Percentiles rank a stretch among this genome's conserved stretches.
These are phyloP conservation scores for Diorhabda carinulata DNA, from an alignment of 1,140 invertebrate species.

Conservation along the genomic window DNA sequence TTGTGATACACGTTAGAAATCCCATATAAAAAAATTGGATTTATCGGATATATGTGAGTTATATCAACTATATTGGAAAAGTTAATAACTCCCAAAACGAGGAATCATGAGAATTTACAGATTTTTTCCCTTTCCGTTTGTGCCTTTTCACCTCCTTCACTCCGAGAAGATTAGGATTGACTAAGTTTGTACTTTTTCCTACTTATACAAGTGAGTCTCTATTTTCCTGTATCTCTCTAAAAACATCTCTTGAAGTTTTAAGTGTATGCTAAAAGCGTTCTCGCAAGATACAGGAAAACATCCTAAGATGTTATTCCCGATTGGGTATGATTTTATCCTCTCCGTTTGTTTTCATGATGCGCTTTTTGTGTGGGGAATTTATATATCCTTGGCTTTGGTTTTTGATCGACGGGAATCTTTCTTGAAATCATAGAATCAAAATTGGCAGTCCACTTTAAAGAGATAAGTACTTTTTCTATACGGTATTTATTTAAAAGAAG, in stretches of 20 bases:
- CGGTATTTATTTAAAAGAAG: no score
- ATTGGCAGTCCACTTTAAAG: no score
- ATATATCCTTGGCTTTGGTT: no score
- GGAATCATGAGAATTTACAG: neutral
- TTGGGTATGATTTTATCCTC: slow-evolving; percentile 2
- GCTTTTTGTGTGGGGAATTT: neutral
- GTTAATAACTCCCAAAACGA: slow-evolving; percentile 2
- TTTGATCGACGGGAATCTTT: no score
- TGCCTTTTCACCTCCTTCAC: neutral
- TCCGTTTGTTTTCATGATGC: neutral
- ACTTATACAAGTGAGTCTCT: neutral
- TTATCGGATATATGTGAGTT: neutral
- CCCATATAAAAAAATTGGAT: neutral
- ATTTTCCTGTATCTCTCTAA: neutral
- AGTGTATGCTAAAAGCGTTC: slow-evolving; percentile 2
- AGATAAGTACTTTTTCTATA: no score
- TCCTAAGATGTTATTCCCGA: neutral
- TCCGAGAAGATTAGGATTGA: neutral
- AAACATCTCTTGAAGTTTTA: slow-evolving; percentile 2
- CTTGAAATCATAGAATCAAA: no score
- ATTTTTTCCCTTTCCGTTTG: neutral
- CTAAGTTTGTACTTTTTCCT: neutral
- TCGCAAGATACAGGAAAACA: neutral
- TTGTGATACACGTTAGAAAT: neutral
- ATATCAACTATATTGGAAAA: slow-evolving; percentile 1